Base-by-base conservation (phyloP, 1,140 invertebrate genomes). In the Aradophagus sp. region DNA sequence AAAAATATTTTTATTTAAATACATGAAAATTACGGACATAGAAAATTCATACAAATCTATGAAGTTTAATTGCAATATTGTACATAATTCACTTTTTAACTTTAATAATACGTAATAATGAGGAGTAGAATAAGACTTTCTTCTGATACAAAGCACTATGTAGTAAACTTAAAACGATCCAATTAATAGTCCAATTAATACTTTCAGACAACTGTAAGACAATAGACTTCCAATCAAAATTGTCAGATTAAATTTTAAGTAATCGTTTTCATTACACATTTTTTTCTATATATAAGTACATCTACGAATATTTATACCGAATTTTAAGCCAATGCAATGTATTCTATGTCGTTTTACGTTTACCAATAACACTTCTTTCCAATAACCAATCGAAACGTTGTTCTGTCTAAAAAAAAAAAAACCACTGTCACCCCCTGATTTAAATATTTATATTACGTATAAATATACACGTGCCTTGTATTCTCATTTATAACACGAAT, bases 31-130 rank as follows among this genome's bases (percentile, higher is more conserved):
- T 53, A 63, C 47, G 59, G 59, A 66, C 52, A 66, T 66, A 56
- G 62, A 66, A 66, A 66, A 66, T 66, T 66, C 62, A 66, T 66
- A 66, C 44, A 66, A 66, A 66, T 66, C 62, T 66, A 66, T 66
- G 42, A 66, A 66, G 62, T 56, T 66, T 66, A 56, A 66, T 66
- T 66, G 50, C 62, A 66, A 66, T 66, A 66, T 66, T 66, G 42
- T 66, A 66, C 62, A 66, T 56, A 56, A 66, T 66, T 55, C 31
- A 65, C 55, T 65, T 52, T 65, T 55, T 55, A 47, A 55, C 8
- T 66, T 66, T 66, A 66, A 56, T 66, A 35, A 41, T 65, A 47
- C 34, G 39, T 55, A 65, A 65, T 65, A 53, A 55, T 65, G 48
- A 65, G n/a, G n/a, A n/a, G 50, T 55, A 55, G 39, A 65, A 65